Conservation (phyloP, 2,888 invertebrate genomes). For the Agrochola lychnidis region DNA sequence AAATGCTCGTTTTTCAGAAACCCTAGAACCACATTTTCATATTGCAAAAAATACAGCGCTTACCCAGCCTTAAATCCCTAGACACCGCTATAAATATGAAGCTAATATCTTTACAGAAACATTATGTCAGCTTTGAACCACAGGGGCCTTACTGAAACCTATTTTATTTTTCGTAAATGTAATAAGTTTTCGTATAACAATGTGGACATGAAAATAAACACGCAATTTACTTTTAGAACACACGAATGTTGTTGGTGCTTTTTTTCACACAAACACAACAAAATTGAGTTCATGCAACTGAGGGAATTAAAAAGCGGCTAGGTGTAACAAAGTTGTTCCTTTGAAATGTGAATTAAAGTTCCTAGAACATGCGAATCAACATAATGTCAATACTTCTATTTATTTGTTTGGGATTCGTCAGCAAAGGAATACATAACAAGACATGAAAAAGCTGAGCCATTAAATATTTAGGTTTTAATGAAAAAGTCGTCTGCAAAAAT, state of each 20-base stretch:
- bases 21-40: slow-evolving; percentile 39
- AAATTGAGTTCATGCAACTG: slow-evolving; percentile 45
- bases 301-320: slow-evolving; percentile 28
- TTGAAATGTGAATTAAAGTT: slow-evolving; percentile 32
- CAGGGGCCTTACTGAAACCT: slow-evolving; percentile 39
- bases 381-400: not conserved
- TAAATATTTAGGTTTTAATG: not conserved
- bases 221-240: slow-evolving; percentile 34
- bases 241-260: slow-evolving; percentile 29
- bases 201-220: slow-evolving; percentile 44
- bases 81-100: slow-evolving; percentile 52
- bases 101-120: slow-evolving; percentile 52
- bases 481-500: slow-evolving; percentile 22
- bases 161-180: slow-evolving; percentile 44
- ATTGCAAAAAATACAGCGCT: slow-evolving; percentile 41
- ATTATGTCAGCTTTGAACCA: slow-evolving; percentile 48
- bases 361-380: not conserved
- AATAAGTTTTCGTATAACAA: slow-evolving; percentile 43
- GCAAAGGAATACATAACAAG: not conserved
- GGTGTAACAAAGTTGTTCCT: slow-evolving; percentile 20
- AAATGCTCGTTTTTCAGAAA: slow-evolving; percentile 11
- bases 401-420: not conserved
- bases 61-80: slow-evolving; percentile 36
- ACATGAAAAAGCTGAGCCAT: not conserved
- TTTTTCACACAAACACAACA: slow-evolving; percentile 41